Base-by-base conservation (phyloP, 64 coral and sea anemone genomes). In the Trachythela sp. region DNA sequence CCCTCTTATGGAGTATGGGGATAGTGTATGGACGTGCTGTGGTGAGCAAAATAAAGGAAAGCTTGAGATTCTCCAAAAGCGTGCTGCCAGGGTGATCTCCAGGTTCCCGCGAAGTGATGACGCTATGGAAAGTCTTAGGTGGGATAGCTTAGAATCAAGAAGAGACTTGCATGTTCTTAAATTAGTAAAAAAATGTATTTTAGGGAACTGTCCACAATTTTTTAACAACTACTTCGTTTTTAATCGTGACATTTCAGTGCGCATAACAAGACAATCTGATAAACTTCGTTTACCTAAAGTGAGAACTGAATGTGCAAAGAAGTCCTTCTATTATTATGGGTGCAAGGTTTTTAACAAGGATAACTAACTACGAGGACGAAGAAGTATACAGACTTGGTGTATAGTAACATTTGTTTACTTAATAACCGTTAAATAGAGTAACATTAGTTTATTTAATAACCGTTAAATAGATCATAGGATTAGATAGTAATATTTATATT, bases 101-200 rank as follows among this genome's bases (percentile, higher is more conserved):
- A 48, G 40, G 83, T 30, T 22, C 9, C 6, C 0, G 15, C 17
- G 36, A n/a, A 77, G 91, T 68, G 50, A 84, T 20, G 36, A 20
- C 30, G 91, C 86, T 26, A 84, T 89, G 14, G 52, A 88, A 43
- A 87, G 27, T 3, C 52, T 92, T 10, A 71, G 88, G 58, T 88
- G 86, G 91, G 86, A 49, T 10, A 67, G 71, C 9, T 84, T 89
- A 54, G 77, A 8, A 71, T 1, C 50, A 40, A 87, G 90, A 56
- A 36, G 70, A 43, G 15, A 11, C 4, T 54, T 72, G 37, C 39
- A 87, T 40, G 68, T 56, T 87, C 86, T 87, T 51, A 86, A 83
- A 48, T 27, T 92, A 80, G 85, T 87, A 43, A 87, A 92, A 48
- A 92, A 87, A 51, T 80, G 85, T 87, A 87, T 92, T 77, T 71